These are phyloP conservation scores for Menidia menidia DNA, from an alignment of 2,797 vertebrate species.

Conservation along the genomic window DNA sequence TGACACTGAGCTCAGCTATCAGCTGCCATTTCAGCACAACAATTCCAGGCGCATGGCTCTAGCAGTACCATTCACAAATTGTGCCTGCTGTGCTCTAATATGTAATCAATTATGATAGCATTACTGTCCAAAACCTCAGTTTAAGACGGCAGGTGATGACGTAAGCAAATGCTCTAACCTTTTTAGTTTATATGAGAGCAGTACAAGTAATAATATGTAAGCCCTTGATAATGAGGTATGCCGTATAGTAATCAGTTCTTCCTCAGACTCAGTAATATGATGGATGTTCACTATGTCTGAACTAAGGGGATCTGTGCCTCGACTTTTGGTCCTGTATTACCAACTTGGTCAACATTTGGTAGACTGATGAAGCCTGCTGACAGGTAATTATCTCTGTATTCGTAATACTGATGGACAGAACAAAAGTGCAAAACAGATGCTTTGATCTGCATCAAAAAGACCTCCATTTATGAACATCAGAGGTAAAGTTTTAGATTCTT, in stretches of 20 bases:
- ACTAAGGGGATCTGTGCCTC: background rate
- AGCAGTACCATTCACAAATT: background rate
- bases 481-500: too few relatives aligned
- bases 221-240: constrained; percentile 9
- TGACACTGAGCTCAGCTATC: background rate
- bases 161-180: background rate
- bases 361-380: too few relatives aligned
- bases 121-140: background rate
- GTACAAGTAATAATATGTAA: constrained; percentile 5
- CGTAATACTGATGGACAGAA: too few relatives aligned
- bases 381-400: too few relatives aligned
- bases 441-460: too few relatives aligned
- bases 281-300: constrained; percentile 23
- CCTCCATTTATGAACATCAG: too few relatives aligned
- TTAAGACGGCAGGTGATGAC: constrained; percentile 2
- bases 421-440: too few relatives aligned
- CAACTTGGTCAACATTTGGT: constrained; percentile 8
- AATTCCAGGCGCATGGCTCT: background rate
- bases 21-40: background rate
- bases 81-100: background rate
- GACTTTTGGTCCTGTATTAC: constrained; percentile 1
- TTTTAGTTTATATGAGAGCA: background rate
- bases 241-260: constrained; percentile 15
- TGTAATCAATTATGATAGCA: constrained; percentile 9
- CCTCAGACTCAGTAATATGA: constrained; percentile 21